These are phyloP conservation scores for Diceros bicornis DNA, from an alignment of 2,797 vertebrate species.

Conservation along the genomic window DNA sequence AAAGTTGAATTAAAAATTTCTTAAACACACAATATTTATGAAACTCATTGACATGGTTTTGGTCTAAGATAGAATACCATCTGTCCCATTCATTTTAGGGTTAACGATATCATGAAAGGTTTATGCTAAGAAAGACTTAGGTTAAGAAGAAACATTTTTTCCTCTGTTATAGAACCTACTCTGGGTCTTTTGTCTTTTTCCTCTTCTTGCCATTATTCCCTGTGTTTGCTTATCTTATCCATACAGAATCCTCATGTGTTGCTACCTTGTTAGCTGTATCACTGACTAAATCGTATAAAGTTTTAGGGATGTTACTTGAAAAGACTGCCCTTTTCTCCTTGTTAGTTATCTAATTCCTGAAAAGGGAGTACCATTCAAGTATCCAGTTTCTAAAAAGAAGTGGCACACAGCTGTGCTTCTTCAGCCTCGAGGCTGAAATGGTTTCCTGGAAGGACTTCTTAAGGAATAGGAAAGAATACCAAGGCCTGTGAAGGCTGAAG, in stretches of 20 bases:
- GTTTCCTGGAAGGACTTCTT: conserved; percentile 53
- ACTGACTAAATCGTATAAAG: background rate
- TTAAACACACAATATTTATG: background rate
- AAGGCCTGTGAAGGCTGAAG: background rate
- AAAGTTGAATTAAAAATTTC: conserved; percentile 23
- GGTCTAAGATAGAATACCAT: background rate
- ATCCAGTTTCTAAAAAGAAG: conserved; percentile 17
- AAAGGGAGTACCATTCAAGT: conserved; percentile 1
- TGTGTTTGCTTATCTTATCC: background rate
- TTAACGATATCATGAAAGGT: background rate
- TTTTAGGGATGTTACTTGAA: conserved; percentile 13
- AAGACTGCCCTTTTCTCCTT: background rate
- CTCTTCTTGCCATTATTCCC: background rate
- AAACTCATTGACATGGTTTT: background rate
- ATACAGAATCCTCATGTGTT: background rate
- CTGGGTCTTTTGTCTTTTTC: background rate
- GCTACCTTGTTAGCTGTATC: background rate
- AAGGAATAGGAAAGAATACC: background rate
- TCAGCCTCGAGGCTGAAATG: background rate
- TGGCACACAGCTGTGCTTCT: background rate
- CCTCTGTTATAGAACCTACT: background rate
- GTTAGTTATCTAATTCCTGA: background rate
- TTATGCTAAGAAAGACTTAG: background rate
- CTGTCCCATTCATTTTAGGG: background rate
- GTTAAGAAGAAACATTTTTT: conserved; percentile 5